Conservation (phyloP, 1,140 invertebrate species). For the Aphelinus certus region DNA sequence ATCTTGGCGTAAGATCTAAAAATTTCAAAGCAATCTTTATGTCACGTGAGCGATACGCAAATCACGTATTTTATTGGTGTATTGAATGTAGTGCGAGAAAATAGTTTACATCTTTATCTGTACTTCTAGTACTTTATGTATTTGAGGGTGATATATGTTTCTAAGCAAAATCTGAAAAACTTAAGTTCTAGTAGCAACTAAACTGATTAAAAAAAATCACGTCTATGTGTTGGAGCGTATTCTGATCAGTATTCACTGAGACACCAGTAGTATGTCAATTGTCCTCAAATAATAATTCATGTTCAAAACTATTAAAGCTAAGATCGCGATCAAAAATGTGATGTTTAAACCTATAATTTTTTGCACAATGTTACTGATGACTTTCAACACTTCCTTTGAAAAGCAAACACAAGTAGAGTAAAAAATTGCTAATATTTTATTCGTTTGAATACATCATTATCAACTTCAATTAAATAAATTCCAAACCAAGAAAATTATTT, state of each 20-base stretch:
- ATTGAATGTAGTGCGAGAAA: conserved; percentile 25
- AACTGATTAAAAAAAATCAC: conserved; percentile 42
- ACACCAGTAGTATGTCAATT: conserved; percentile 14
- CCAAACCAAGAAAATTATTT: conserved; percentile 24
- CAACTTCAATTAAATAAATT: conserved; percentile 34
- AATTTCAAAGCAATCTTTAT: conserved; percentile 29
- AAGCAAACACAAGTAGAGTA: conserved; percentile 32
- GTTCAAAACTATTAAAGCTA: conserved; percentile 2
- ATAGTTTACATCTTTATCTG: conserved; percentile 21
- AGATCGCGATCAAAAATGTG: not conserved
- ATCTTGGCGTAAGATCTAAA: conserved; percentile 24
- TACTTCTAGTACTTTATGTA: conserved; percentile 10
- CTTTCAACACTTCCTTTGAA: conserved; percentile 17
- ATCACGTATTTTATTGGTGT: conserved; percentile 27
- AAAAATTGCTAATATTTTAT: conserved; percentile 32
- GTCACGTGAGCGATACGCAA: conserved; percentile 9
- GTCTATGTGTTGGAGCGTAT: conserved; percentile 42
- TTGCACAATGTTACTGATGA: no score
- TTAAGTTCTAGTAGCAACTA: conserved; percentile 44
- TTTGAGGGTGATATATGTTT: not conserved
- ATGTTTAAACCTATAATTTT: no score
- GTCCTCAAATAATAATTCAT: not conserved
- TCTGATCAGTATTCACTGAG: conserved; percentile 25
- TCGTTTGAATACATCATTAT: conserved; percentile 13
- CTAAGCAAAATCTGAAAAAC: conserved; percentile 35